These are phyloP conservation scores for Pelodytes ibericus DNA, from an alignment of 2,797 vertebrate species.

Conservation along the genomic window DNA sequence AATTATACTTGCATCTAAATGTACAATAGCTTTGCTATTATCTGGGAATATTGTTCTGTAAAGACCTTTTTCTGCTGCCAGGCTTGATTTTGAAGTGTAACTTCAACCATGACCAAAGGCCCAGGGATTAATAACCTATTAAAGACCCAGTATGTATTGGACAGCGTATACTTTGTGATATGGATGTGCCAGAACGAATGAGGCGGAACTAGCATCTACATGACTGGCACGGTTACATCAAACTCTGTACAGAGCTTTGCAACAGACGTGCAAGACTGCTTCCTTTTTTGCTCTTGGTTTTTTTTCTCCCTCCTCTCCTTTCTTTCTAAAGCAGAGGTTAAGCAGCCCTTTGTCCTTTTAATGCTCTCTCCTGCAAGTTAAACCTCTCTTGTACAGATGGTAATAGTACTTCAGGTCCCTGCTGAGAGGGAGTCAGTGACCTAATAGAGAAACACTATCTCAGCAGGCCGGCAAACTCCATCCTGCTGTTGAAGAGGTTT, in stretches of 20 bases:
- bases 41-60: too few species aligned
- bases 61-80: too few species aligned
- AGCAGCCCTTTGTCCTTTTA: slow-evolving; percentile 2
- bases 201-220: neutral
- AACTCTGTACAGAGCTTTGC: neutral
- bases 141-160: neutral
- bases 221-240: neutral
- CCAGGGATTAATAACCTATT: neutral
- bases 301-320: neutral
- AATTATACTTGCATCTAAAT: too few species aligned
- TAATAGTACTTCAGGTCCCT: slow-evolving; percentile 15
- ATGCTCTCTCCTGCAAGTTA: slow-evolving; percentile 18
- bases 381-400: slow-evolving; percentile 16
- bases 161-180: neutral
- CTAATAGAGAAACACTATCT: slow-evolving; percentile 5
- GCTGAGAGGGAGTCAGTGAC: slow-evolving; percentile 7
- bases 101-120: neutral
- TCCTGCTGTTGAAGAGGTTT: slow-evolving; percentile 16
- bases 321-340: neutral
- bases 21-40: too few species aligned
- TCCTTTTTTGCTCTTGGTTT: neutral
- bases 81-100: neutral
- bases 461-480: neutral
- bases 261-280: neutral
- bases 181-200: neutral